These are phyloP conservation scores for Drosophila nigritarsus DNA, from an alignment of 2,888 invertebrate genomes.

Conservation along the genomic window DNA sequence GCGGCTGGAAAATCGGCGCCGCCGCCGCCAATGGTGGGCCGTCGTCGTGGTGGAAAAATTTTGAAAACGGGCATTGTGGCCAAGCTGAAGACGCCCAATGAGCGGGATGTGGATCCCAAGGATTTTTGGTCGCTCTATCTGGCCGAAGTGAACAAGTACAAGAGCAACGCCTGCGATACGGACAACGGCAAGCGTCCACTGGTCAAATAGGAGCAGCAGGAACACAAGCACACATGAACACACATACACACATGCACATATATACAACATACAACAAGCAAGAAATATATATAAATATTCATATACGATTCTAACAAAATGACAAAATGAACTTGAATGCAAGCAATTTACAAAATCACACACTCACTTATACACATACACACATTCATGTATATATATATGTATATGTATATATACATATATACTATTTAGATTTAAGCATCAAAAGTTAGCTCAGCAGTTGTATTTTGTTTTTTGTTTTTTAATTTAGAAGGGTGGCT, in stretches of 20 bases:
- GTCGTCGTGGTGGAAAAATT: slow-evolving; percentile 93
- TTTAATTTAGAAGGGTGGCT: background rate
- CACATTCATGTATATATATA: background rate
- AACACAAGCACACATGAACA: slow-evolving; percentile 6
- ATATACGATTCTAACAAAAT: background rate
- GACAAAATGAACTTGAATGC: slow-evolving; percentile 59
- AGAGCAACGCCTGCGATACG: slow-evolving; percentile 96
- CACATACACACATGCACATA: slow-evolving; percentile 1
- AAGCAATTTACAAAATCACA: background rate
- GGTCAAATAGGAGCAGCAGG: slow-evolving; percentile 89
- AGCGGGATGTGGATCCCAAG: slow-evolving; percentile 87
- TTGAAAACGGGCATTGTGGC: slow-evolving; percentile 96
- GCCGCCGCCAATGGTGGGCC: slow-evolving; percentile 89
- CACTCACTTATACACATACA: slow-evolving; percentile 5
- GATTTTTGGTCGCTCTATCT: slow-evolving; percentile 97
- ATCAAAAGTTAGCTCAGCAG: background rate
- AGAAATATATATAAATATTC: background rate
- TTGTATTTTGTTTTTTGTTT: slow-evolving; percentile 1
- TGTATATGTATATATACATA: background rate
- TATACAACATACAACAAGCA: slow-evolving; percentile 1
- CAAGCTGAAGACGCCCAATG: slow-evolving; percentile 90
- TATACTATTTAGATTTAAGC: background rate
- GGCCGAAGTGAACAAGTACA: slow-evolving; percentile 96
- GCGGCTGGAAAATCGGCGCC: slow-evolving; percentile 75
- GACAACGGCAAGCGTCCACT: slow-evolving; percentile 95